Percentiles rank a stretch among this genome's conserved stretches.
Conservation (phyloP, 2,888 invertebrate species). For the Drosophila infuscata region DNA sequence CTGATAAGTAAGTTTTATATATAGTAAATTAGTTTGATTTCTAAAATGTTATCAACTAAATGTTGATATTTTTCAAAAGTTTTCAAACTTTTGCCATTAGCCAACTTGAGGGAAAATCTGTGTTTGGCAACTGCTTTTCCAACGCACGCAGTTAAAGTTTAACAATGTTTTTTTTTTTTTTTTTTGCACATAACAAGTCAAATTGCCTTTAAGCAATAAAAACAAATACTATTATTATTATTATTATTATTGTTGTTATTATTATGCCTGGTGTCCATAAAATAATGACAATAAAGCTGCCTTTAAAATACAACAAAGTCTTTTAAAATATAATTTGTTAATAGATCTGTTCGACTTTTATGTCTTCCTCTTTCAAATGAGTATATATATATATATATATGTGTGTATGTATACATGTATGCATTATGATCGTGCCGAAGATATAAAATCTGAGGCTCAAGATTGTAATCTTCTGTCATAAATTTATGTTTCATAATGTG, state of each 20-base stretch:
- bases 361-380: background rate
- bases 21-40: background rate
- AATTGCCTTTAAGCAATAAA: background rate
- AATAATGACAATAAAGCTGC: slow-evolving; percentile 6
- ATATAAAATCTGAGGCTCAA: background rate
- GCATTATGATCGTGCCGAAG: slow-evolving; percentile 5
- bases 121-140: background rate
- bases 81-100: no score
- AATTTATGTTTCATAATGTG: slow-evolving; percentile 29
- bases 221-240: slow-evolving; percentile 2
- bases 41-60: background rate
- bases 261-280: background rate
- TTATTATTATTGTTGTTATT: background rate
- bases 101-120: background rate
- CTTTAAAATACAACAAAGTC: slow-evolving; percentile 3
- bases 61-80: background rate
- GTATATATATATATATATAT: background rate
- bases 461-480: slow-evolving; percentile 12
- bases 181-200: background rate
- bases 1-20: background rate
- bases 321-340: background rate
- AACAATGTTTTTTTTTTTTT: background rate
- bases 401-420: background rate
- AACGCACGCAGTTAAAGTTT: background rate
- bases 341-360: slow-evolving; percentile 2